Percentiles rank a stretch among this genome's conserved stretches.
Evolutionary conservation across 2,113 vertebrate species (phyloP).

Genomic region (Tonatia bakeri): DNA sequence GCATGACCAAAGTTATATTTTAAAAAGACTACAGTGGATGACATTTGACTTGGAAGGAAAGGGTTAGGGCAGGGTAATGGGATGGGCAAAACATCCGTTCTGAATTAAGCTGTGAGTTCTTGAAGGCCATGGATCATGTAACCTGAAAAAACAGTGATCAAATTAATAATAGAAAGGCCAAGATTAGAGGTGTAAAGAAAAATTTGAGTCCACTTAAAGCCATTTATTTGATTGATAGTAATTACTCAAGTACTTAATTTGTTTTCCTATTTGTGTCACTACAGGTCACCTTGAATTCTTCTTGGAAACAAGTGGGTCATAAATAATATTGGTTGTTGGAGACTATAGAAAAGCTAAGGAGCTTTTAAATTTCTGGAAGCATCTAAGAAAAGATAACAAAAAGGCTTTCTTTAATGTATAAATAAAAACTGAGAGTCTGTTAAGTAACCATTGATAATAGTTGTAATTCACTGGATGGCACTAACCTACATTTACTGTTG

Average conservation of each 20-base stretch:
- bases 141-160: background rate
- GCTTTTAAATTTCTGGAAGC: background rate
- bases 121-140: background rate
- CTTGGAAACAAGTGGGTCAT: background rate
- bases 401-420: background rate
- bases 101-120: background rate
- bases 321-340: background rate
- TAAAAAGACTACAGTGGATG: background rate
- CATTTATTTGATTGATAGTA: slow-evolving; percentile 12
- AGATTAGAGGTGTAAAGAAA: background rate
- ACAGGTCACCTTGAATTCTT: background rate
- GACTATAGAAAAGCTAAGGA: background rate
- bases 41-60: background rate
- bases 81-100: background rate
- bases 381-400: background rate
- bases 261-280: background rate
- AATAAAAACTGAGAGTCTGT: background rate
- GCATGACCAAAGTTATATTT: background rate
- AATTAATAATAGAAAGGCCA: background rate
- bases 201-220: background rate
- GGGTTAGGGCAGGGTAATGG: background rate
- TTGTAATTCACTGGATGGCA: background rate
- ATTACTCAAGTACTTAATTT: background rate
- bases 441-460: background rate
- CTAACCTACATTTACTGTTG: background rate